Base-by-base conservation (phyloP, 2,797 vertebrate genomes). In the Amblyopsis hoosieri region DNA sequence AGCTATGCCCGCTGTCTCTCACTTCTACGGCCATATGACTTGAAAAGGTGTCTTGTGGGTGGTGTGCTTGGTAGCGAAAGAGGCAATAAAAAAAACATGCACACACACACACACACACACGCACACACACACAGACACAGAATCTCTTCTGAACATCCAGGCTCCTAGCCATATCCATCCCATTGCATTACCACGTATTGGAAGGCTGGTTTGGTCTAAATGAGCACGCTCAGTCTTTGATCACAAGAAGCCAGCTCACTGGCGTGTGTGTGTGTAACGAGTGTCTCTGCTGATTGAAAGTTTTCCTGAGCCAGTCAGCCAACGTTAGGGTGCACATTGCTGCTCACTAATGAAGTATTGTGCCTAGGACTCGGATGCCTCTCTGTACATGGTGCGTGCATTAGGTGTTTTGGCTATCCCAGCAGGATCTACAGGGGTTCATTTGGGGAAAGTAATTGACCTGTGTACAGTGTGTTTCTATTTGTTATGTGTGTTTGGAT, bases 171-270 rank as follows among this genome's bases (percentile, higher is more conserved):
- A 59, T 78, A 72, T 75, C n/a, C 58, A 57, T 74, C 57, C 45
- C 8, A 54, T 66, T 42, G 42, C 17, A 78, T 81, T 70, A 80
- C 61, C 50, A n/a, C 31, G 63, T 66, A 60, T 74, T 73, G 57
- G 62, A 72, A 70, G 66, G 60, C 54, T 63, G 62, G 60, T 69
- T 67, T 37, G 54, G 67, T 76, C 71, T 75, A 53, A 74, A 71
- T 65, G 54, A 72, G 59, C 70, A 67, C 62, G 66, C 54, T 71
- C 49, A 55, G 74, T 62, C 75, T 87, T 80, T 83, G 78, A 85
- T 86, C 82, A 67, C 46, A 66, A 57, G 54, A 69, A 66, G 53
- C 53, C 14, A 42, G 37, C 31, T 76, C 4, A 13, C 10, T 1
- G 33, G 42, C 17, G 19, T 53, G 14, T 33, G 13, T 49, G 53